phyloP scores from a whole-genome alignment of 2,888 invertebrate species.

The Ceramica pisi region DNA sequence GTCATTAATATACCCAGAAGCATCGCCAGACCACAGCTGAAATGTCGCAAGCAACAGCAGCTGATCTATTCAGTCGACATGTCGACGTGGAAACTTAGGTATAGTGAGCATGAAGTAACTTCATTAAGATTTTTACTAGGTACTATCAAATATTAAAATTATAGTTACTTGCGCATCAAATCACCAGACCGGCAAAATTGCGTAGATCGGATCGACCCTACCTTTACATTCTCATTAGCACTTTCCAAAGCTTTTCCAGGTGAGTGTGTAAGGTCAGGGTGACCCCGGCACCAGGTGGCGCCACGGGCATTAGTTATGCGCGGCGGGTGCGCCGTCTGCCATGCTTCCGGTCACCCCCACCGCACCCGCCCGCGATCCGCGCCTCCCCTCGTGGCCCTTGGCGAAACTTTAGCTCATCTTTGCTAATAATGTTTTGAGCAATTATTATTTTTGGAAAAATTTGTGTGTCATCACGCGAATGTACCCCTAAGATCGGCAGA shows the following conservation, averaged over 20 bases:
- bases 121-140: not conserved
- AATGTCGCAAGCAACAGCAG: not conserved
- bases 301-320: slow-evolving; percentile 80
- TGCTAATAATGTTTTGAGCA: slow-evolving; percentile 42
- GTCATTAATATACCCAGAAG: no score
- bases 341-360: slow-evolving; percentile 77
- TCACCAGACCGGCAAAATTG: slow-evolving; percentile 16
- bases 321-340: slow-evolving; percentile 80
- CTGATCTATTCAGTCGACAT: no score
- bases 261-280: slow-evolving; percentile 67
- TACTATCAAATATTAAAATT: not conserved
- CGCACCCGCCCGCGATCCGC: slow-evolving; percentile 47
- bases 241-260: slow-evolving; percentile 65
- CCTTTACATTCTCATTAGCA: slow-evolving; percentile 19
- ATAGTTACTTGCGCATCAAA: not conserved
- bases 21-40: not conserved
- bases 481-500: not conserved
- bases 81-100: no score
- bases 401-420: slow-evolving; percentile 54
- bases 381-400: slow-evolving; percentile 48
- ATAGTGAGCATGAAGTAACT: not conserved
- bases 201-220: slow-evolving; percentile 5
- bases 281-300: slow-evolving; percentile 73
- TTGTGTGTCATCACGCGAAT: not conserved
- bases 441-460: slow-evolving; percentile 24